Base-by-base conservation (phyloP, 2,113 vertebrate genomes). In the Rhombomys opimus region DNA sequence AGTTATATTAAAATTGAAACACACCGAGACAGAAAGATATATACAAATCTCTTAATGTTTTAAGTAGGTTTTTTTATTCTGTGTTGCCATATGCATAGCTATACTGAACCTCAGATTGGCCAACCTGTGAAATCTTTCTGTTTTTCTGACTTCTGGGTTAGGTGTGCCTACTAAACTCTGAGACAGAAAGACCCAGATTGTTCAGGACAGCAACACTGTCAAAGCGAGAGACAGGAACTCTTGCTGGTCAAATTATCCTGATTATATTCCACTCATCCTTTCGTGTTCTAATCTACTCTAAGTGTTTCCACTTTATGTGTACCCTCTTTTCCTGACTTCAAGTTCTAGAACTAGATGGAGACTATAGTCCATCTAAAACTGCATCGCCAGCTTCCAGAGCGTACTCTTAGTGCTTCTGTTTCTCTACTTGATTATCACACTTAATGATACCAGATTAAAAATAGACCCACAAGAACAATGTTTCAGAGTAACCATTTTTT, bases 211-310 rank as follows among this genome's bases (percentile, higher is more conserved):
- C 7, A 15, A 70, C 32, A 46, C 46, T 4, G 38, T 54, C 70
- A 59, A 41, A 5, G 1, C 35, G 32, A 75, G 20, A n/a, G 5
- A 20, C 57, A 75, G 65, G 9, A 90, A 76, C 1, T 17, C 20
- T 46, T 0, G 22, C 6, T 2, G 22, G 11, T 61, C 76, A 63
- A 15, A 8, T 50, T 35, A 9, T 27, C 6, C 5, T 87, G 5
- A 9, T 27, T 17, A 20, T 9, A 70, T 12, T 15, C 9, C 8
- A 12, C 7, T 46, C 0, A 2, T 65, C 1, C 11, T 15, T 50
- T 7, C 65, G 7, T 87, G 23, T 81, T 67, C n/a, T 4, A 41
- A 3, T 67, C 22, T 84, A 30, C 15, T 4, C 27, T 75, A 52
- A 59, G 6, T 13, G 59, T 10, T 41, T 6, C 30, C 1, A 46